Conservation (phyloP, 2,797 vertebrate genomes). For the Bucorvus abyssinicus region DNA sequence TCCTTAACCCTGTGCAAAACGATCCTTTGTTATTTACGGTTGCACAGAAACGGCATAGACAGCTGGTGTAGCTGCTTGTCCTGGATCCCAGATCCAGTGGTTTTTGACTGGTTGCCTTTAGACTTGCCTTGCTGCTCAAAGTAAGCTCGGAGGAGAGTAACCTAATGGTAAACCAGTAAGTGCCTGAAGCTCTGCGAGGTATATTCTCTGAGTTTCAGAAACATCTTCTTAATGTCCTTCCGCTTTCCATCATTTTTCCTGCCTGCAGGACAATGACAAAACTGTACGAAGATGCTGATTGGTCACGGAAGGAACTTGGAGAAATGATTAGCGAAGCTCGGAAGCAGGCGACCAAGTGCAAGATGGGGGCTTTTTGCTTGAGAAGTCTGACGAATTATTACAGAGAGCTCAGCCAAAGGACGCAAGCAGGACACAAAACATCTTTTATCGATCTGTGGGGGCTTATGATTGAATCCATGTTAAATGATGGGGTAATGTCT, state of each 20-base stretch:
- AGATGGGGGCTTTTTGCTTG: conserved; percentile 67
- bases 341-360: conserved; percentile 77
- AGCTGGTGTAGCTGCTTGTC: not conserved
- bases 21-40: not conserved
- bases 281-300: conserved; percentile 81
- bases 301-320: conserved; percentile 82
- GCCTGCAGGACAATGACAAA: conserved; percentile 79
- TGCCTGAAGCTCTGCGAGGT: not conserved
- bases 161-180: not conserved
- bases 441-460: conserved; percentile 83
- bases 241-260: not conserved
- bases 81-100: not conserved
- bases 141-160: not conserved
- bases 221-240: not conserved
- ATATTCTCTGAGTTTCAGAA: not conserved
- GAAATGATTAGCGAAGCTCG: conserved; percentile 64
- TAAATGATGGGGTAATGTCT: conserved; percentile 79
- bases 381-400: conserved; percentile 75
- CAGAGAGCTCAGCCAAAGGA: conserved; percentile 74
- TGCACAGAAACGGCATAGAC: not conserved
- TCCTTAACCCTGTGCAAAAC: not conserved
- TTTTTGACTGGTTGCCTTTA: not conserved
- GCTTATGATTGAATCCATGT: conserved; percentile 79
- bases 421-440: conserved; percentile 76
- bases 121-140: not conserved